Conservation (phyloP, 2,113 vertebrate genomes). For the Euleptes europaea region DNA sequence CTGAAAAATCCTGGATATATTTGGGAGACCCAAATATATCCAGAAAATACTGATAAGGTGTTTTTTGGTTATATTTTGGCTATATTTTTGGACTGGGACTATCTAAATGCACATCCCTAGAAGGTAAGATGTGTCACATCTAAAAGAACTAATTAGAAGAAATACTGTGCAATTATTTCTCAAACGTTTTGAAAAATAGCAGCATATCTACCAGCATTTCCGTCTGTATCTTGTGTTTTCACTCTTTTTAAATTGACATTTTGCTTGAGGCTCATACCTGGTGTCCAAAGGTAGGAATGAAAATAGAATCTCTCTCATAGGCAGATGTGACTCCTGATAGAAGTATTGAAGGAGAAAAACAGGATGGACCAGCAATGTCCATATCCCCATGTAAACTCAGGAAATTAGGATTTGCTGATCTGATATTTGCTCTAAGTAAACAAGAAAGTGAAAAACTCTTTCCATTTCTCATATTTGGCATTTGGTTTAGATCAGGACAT, state of each 20-base stretch:
- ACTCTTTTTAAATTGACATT: neutral
- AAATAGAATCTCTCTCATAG: conserved; percentile 22
- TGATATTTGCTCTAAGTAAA: neutral
- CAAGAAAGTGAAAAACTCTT: neutral
- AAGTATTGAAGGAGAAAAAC: conserved; percentile 1
- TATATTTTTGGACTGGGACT: too few species aligned
- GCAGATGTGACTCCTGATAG: neutral
- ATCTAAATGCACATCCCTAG: too few species aligned
- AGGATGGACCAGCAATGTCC: neutral
- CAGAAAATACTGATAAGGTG: too few species aligned
- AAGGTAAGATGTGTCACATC: neutral
- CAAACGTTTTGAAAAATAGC: conserved; percentile 4
- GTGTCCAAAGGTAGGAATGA: conserved; percentile 20
- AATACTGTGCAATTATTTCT: conserved; percentile 11
- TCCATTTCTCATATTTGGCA: neutral
- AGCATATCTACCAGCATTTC: conserved; percentile 3
- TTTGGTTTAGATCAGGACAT: conserved; percentile 9
- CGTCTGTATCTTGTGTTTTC: conserved; percentile 31
- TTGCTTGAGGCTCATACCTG: conserved; percentile 21
- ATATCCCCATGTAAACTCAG: neutral
- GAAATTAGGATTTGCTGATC: conserved; percentile 16
- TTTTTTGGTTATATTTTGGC: too few species aligned
- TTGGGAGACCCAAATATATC: too few species aligned
- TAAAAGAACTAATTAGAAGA: neutral
- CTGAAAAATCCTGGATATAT: too few species aligned